Evolutionary conservation across 64 coral and sea anemone genomes (phyloP).

Genomic region (Dendrophyllia cribrosa): DNA sequence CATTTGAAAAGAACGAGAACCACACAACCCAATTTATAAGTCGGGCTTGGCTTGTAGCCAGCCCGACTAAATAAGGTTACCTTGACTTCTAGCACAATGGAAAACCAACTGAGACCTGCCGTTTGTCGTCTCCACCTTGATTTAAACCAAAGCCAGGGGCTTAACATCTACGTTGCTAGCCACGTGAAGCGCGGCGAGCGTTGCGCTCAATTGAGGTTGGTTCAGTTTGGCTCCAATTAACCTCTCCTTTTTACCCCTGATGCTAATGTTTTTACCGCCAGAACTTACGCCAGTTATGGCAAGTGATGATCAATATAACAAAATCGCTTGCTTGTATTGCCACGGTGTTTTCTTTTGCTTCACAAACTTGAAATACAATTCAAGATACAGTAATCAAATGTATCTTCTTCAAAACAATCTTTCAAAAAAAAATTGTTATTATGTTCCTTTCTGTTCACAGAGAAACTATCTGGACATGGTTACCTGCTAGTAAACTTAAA

Average conservation of each 20-base stretch:
- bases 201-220: too few relatives aligned
- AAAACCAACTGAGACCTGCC: background rate
- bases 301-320: constrained; percentile 1
- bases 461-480: background rate
- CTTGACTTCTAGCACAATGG: background rate
- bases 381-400: background rate
- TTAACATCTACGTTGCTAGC: background rate
- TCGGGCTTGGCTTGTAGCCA: too few relatives aligned
- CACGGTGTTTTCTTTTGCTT: background rate
- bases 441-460: background rate
- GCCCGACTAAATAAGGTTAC: too few relatives aligned
- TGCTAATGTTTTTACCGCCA: background rate
- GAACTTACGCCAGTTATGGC: background rate
- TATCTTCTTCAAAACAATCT: background rate
- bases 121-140: too few relatives aligned
- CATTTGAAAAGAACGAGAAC: too few relatives aligned
- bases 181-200: too few relatives aligned
- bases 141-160: background rate
- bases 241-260: background rate
- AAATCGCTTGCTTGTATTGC: background rate
- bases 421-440: background rate
- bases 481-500: background rate
- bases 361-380: background rate
- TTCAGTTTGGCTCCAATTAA: background rate
- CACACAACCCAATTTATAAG: too few relatives aligned